Base-by-base conservation (phyloP, 2,888 invertebrate species). In the Mythimna vitellina region DNA sequence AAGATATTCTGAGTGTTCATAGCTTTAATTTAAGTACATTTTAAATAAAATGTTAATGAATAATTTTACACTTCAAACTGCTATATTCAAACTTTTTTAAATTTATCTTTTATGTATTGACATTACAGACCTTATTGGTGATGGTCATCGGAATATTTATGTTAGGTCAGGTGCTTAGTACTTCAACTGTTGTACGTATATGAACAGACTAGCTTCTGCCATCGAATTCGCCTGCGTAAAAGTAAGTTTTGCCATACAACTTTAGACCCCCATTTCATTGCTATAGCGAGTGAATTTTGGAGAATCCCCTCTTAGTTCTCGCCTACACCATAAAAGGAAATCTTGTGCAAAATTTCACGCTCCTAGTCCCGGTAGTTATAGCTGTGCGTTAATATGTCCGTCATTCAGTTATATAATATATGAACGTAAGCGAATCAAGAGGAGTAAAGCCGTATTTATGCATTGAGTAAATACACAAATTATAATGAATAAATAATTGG, bases 1-100 rank as follows among this genome's bases (percentile, higher is more conserved):
- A 82, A 78, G 78, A 65, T 78, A 80, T 77, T 71, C 73, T 54
- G 29, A 74, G 49, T 51, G 25, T 35, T 76, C 42, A 22, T 29
- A 53, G 69, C 56, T 62, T 57, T 57, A 46, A 71, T 61, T 70
- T 51, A 53, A 60, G 25, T 51, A n/a, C 9, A 51, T 51, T n/a
- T 51, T 73, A 38, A 29, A 65, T 51, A 65, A 70, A 65, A 32
- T 32, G 35, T 51, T 51, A 14, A 42, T 42, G 20, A 70, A n/a
- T 1, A 61, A 60, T 70, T 17, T 4, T 49, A 70, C 12, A 1
- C 25, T 25, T 35, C 6, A 46, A 70, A 42, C 20, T 35, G 35
- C 46, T 70, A 10, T 8, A 57, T n/a, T 32, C 29, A n/a, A n/a
- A n/a, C 1, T 8, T 29, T 42, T 29, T 14, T 22, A 12, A 6